Conservation (phyloP, 2,113 vertebrate species). For the Catharus bicknelli region DNA sequence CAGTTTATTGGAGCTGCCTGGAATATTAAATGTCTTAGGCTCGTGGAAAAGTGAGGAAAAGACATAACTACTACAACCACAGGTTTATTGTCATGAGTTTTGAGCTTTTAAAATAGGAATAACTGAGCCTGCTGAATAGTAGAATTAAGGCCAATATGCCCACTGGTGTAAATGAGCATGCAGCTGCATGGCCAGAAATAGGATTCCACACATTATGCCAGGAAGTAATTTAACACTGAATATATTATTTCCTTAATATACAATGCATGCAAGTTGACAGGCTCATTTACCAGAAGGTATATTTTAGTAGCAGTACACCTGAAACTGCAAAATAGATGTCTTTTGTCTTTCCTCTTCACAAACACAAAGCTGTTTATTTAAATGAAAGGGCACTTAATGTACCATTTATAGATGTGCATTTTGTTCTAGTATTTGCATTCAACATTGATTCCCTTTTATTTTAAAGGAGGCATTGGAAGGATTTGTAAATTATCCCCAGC, state of each 20-base stretch:
- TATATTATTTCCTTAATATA: constrained; percentile 45
- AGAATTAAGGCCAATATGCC: constrained; percentile 1
- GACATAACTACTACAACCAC: background rate
- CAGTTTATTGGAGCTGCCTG: background rate
- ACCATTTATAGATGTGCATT: constrained; percentile 16
- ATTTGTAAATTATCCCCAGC: constrained; percentile 42
- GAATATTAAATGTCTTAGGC: constrained; percentile 5
- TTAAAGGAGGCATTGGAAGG: constrained; percentile 11
- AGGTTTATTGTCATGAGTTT: constrained; percentile 36
- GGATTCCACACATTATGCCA: constrained; percentile 19
- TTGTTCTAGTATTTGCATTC: constrained; percentile 30
- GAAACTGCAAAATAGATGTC: constrained; percentile 7
- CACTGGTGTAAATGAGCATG: constrained; percentile 26
- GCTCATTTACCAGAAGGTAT: constrained; percentile 33
- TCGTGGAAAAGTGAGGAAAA: constrained; percentile 35
- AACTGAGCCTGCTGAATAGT: background rate
- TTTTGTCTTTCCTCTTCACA: constrained; percentile 19
- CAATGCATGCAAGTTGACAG: constrained; percentile 16
- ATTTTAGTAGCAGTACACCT: constrained; percentile 38
- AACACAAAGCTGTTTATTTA: constrained; percentile 42
- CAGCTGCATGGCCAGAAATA: constrained; percentile 17
- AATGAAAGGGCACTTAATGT: constrained; percentile 33
- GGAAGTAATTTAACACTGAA: constrained; percentile 36
- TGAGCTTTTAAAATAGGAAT: constrained; percentile 24
- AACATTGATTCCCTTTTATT: constrained; percentile 6